Base-by-base conservation (phyloP, 2,888 invertebrate genomes). In the Trichacis sp. region DNA sequence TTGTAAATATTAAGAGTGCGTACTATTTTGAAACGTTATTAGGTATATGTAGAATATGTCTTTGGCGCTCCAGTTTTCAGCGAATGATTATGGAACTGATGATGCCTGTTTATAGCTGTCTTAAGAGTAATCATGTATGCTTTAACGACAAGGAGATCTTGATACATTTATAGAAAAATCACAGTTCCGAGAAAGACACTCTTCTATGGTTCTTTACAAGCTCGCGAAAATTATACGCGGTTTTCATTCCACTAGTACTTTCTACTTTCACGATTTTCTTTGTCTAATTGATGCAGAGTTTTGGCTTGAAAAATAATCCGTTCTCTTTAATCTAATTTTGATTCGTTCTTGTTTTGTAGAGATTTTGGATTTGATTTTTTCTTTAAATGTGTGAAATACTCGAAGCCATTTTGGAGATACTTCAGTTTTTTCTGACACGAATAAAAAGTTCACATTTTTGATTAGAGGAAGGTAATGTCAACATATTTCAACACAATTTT, bases 51-150 rank as follows among this genome's bases (percentile, higher is more conserved):
- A 24, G n/a, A n/a, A 24, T 24, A 24, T 24, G 15, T 55, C 53
- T 63, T 63, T 61, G 62, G 52, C 62, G 62, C 18, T 30, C 52
- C 18, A 18, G 14, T 18, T 55, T 17, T 45, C 45, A 45, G 19
- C 45, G 2, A 43, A 18, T 60, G 14, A 1, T 45, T 30, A 20
- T 40, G 19, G 46, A 20, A 49, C 49, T 24, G 42, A 9, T 19
- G 24, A 9, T 36, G 42, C 40, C 49, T 46, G 50, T 15, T 29
- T 51, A 40, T 40, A 55, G 42, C 42, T 47, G 5, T 48, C 12
- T 48, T 62, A 24, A 11, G 8, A 5, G 17, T n/a, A 12, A 29
- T 30, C 38, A 9, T 17, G 17, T 38, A 51, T 19, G 12, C 50
- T 38, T 20, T 38, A 40, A 19, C 29, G 17, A n/a, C 12, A 46